Percentiles rank a stretch among this genome's conserved stretches.
Evolutionary conservation across 1,140 invertebrate genomes (phyloP).

Genomic region (Sarcophaga peregrina): DNA sequence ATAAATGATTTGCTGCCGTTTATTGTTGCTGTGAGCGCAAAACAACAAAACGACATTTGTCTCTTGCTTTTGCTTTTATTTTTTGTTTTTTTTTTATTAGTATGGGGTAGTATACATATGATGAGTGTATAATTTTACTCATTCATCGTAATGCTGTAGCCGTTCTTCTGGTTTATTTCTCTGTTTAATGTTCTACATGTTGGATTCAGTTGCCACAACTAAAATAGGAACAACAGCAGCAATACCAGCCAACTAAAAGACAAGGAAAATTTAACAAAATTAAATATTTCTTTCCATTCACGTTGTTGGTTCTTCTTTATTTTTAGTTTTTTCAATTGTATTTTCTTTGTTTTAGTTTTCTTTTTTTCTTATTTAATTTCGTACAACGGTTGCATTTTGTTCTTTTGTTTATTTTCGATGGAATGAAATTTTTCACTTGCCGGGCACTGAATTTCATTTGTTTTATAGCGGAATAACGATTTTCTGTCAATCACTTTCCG

Average conservation of each 20-base stretch:
- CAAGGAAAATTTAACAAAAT: too few relatives aligned
- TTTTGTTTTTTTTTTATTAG: neutral
- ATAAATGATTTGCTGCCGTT: neutral
- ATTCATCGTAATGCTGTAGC: too few relatives aligned
- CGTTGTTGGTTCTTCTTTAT: too few relatives aligned
- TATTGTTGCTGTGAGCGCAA: neutral
- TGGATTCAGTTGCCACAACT: too few relatives aligned
- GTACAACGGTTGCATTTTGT: neutral
- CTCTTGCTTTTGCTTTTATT: neutral
- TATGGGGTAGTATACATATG: neutral
- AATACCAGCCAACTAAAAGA: too few relatives aligned
- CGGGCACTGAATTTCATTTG: neutral
- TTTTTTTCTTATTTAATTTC: neutral
- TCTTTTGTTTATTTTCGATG: neutral
- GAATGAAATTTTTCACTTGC: neutral
- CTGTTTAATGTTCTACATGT: too few relatives aligned
- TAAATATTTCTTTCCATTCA: neutral
- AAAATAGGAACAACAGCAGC: too few relatives aligned
- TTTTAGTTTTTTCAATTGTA: neutral
- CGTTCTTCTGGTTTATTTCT: too few relatives aligned
- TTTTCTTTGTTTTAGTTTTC: neutral
- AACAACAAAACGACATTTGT: neutral
- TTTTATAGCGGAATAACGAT: neutral
- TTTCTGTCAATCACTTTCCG: slow-evolving; percentile 13
- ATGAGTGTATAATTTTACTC: too few relatives aligned